Base-by-base conservation (phyloP, 2,888 invertebrate species). In the Villa cingulata region DNA sequence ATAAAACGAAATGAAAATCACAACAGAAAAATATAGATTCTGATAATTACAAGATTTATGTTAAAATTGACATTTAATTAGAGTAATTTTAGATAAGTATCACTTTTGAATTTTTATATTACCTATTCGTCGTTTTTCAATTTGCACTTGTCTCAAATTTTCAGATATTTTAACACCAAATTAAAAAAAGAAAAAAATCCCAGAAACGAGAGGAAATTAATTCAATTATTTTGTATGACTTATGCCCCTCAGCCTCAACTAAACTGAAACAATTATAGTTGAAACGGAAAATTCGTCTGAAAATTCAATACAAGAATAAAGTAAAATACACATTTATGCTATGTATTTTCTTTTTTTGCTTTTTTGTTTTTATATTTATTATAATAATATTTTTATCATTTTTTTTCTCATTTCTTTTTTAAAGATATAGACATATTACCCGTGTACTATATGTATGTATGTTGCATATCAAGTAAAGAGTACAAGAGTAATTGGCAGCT, bases 211-310 rank as follows among this genome's bases (percentile, higher is more conserved):
- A 23, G 4, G 23, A 7, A 23, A 23, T 23, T 23, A 6, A 14
- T 32, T 32, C 3, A 12, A 32, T 14, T 32, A 12, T 37, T 42
- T 45, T 51, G 44, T 44, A 49, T 44, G 46, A 48, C 37, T 45
- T 41, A 43, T 46, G 46, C 41, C 42, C 46, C 46, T 44, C 48
- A 46, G 40, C 47, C 37, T 4, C 27, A 43, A 51, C 50, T 50
- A 38, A 41, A 23, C 23, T 6, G 4, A 23, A 23, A 32, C 3
- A 12, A 32, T 12, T 32, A 32, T 32, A 12, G 29, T 9, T 32
- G 29, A 32, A 32, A 32, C 9, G 9, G 29, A 32, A 32, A 32
- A 32, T 32, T 32, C 23, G 23, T 6, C 23, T 23, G 4, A 6
- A 6, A 6, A 23, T 23, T 23, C 7, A 6, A 23, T 23, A 23